Evolutionary conservation across 2,797 vertebrate genomes (phyloP), one percentile per base, ranked within the genome.

Genomic region (Aulostomus chinensis): DNA sequence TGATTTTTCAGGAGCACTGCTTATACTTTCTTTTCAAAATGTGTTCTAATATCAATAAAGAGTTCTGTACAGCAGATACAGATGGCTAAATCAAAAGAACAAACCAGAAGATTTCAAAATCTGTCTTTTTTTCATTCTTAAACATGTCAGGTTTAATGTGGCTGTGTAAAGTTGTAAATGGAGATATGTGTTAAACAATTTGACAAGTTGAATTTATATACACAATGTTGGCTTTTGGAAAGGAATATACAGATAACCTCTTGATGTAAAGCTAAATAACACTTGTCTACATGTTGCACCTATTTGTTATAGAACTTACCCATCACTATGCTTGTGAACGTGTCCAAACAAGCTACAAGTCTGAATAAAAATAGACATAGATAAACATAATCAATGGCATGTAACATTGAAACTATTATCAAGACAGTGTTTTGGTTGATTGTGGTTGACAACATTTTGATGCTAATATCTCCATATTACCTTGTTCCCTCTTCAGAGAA

Each of bases 1-100:
- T 83, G 67, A 59, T 55, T 20, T 59, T 85, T 54, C 58, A 58
- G 77, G 68, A 87, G 68, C 72, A 79, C 46, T 52, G 74, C 76
- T 76, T 63, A 68, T 66, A 11, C 65, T 53, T 54, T 58, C 33
- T 61, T 40, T 57, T 37, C 45, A 52, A 41, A 67, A 68, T 61
- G 68, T 69, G 69, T 67, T 80, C 38, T 75, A 31, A 46, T 46
- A 54, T 69, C 38, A 60, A 58, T 62, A 46, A 54, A 50, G 45
- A 70, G 51, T 68, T 65, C 33, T 62, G 25, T 63, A 56, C 30
- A 61, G 36, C 20, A 37, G 47, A n/a, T 55, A 48, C 30, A 54
- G 38, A 36, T 53, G 63, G 39, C 45, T 61, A 32, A 24, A 38
- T 4, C 48, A 17, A 58, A 46, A 41, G 35, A 37, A 36, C 37